Evolutionary conservation across 1,140 invertebrate species (phyloP).

Genomic region (Caerostris darwini): DNA sequence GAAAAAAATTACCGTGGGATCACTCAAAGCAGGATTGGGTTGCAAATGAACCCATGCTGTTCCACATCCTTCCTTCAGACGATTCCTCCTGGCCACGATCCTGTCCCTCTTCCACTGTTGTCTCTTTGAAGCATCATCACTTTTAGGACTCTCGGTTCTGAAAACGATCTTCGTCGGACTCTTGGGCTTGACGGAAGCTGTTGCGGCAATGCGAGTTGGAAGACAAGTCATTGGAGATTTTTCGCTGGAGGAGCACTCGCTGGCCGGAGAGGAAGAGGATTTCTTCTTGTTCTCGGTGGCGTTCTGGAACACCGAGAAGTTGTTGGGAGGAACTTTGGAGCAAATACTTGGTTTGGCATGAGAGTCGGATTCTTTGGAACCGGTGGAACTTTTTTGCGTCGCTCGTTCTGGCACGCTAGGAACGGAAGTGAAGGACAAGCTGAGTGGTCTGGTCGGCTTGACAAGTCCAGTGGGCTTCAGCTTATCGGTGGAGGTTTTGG

Average conservation of each 20-base stretch:
- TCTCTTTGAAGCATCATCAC: not conserved
- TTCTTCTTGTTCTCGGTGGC: not conserved
- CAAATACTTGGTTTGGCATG: slow-evolving; percentile 44
- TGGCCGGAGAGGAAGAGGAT: not conserved
- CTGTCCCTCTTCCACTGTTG: slow-evolving; percentile 47
- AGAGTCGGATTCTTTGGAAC: not conserved
- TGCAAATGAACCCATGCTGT: slow-evolving; percentile 91
- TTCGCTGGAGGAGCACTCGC: not conserved
- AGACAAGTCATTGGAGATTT: slow-evolving; percentile 14
- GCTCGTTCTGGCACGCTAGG: slow-evolving; percentile 54
- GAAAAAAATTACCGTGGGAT: slow-evolving; percentile 86
- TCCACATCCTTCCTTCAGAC: slow-evolving; percentile 86
- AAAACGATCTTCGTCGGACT: slow-evolving; percentile 50
- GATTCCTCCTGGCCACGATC: slow-evolving; percentile 27
- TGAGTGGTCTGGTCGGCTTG: slow-evolving; percentile 64
- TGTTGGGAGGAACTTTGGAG: slow-evolving; percentile 47
- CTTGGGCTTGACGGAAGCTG: not conserved
- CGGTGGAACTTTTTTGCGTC: not conserved
- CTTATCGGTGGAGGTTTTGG: slow-evolving; percentile 7
- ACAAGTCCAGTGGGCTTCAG: slow-evolving; percentile 68
- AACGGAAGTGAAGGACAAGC: slow-evolving; percentile 31
- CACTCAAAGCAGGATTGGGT: slow-evolving; percentile 88
- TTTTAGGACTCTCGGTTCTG: slow-evolving; percentile 33
- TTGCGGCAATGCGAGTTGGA: not conserved
- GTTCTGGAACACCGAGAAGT: slow-evolving; percentile 3